phyloP scores from a whole-genome alignment of 2,113 vertebrate species.

The Colaptes auratus region DNA sequence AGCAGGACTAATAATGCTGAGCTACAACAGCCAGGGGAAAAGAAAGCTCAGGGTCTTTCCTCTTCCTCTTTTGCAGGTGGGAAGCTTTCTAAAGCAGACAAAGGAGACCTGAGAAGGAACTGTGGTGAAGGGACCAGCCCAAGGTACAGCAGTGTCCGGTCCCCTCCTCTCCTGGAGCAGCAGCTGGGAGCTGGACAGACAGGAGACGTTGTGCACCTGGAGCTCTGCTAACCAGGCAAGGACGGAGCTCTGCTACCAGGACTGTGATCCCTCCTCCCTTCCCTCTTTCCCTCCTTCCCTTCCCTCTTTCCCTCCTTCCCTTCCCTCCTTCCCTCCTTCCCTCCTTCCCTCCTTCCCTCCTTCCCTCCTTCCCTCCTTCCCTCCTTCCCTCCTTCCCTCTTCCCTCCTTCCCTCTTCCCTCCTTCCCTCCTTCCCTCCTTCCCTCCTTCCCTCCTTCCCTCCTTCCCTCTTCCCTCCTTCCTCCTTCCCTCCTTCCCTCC shows the following conservation, averaged over 20 bases:
- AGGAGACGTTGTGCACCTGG: constrained; percentile 49
- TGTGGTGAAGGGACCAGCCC: constrained; percentile 23
- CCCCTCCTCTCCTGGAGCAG: neutral
- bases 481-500: too few relatives aligned
- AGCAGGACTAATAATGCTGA: constrained; percentile 15
- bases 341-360: too few relatives aligned
- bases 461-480: neutral
- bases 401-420: too few relatives aligned
- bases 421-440: neutral
- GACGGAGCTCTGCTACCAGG: neutral
- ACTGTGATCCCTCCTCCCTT: neutral
- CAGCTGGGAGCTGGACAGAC: constrained; percentile 22
- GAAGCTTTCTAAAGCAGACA: constrained; percentile 43
- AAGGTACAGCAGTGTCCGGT: constrained; percentile 1
- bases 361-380: too few relatives aligned
- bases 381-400: too few relatives aligned
- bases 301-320: too few relatives aligned
- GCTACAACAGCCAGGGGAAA: constrained; percentile 7
- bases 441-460: neutral
- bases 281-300: too few relatives aligned
- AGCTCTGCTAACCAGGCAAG: constrained; percentile 64
- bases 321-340: too few relatives aligned
- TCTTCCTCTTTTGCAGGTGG: neutral
- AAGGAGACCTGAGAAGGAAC: constrained; percentile 45
- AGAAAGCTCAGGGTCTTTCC: neutral